These are phyloP conservation scores for Melanitta fusca DNA, from an alignment of 2,797 vertebrate species.

Conservation along the genomic window DNA sequence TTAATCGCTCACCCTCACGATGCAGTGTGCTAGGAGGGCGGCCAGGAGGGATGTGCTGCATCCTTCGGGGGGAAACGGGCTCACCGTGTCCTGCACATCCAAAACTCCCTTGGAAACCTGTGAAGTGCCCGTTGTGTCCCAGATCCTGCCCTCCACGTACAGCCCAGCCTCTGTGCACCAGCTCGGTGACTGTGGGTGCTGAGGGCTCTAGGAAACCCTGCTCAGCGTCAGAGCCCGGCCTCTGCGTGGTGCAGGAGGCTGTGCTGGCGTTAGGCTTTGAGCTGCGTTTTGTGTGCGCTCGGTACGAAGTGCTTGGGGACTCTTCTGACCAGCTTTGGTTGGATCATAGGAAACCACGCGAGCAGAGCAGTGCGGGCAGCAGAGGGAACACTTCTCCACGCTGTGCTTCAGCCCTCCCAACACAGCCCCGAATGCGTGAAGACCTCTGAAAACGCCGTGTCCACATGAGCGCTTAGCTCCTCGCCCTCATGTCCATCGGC, in stretches of 20 bases:
- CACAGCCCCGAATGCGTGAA: background rate
- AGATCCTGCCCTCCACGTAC: background rate
- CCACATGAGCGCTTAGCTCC: background rate
- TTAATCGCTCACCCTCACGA: background rate
- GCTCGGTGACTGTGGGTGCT: background rate
- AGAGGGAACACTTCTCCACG: background rate
- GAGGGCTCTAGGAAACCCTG: background rate
- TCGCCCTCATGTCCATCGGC: background rate
- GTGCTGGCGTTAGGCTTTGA: background rate
- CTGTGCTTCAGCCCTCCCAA: no score
- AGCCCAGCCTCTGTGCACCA: background rate
- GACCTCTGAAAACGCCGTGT: background rate
- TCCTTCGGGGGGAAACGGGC: background rate
- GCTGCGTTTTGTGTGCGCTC: background rate
- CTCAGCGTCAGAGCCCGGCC: background rate
- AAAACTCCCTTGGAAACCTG: background rate
- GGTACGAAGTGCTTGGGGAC: background rate
- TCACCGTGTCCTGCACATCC: fast-evolving
- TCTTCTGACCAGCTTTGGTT: background rate
- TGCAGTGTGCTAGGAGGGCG: background rate
- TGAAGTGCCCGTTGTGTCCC: background rate
- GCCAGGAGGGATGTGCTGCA: background rate
- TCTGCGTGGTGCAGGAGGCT: background rate
- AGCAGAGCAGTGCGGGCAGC: background rate
- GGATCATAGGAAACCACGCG: background rate